Base-by-base conservation (phyloP, 1,140 invertebrate genomes). In the Brachionus koreanus region DNA sequence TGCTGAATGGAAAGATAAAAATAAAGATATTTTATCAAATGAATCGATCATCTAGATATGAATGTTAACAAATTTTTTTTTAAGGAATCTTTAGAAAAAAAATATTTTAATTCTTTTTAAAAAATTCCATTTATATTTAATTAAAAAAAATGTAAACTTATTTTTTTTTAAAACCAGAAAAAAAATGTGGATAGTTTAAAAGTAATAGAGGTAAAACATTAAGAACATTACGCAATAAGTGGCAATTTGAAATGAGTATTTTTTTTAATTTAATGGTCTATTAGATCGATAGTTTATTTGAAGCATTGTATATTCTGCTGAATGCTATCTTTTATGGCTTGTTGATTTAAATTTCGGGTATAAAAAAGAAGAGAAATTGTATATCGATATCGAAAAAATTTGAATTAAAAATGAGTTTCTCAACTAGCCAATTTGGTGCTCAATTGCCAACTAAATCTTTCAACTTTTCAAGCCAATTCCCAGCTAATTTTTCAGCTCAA, bases 401-500 rank as follows among this genome's bases (percentile, higher is more conserved):
- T 57, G 19, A 57, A 57, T 57, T 57, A 57, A 25, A 57, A 57
- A 57, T 57, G 49, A 57, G 49, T 57, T 57, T 57, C 49, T 57
- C 49, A 57, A 57, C 49, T 57, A 57, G 19, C 49, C 49, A 57
- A 57, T 57, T 57, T 19, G 19, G 49, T 10, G 49, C 49, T 57
- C 49, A 57, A 57, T 25, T 57, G 49, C 49, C 49, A 57, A 57
- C 49, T 7, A 57, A 57, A 57, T 57, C 49, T 10, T 57, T 57
- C 49, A 57, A 57, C 19, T 57, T 57, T 57, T n/a, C 29, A 29
- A 29, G 29, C 3, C 29, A 29, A 29, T 29, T n/a, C 43, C 43
- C 43, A 67, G 25, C 33, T 35, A 35, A 35, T 67, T 67, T 67
- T n/a, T 42, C 65, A 69, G 63, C 63, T 65, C 63, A 46, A 46